phyloP scores from a whole-genome alignment of 2,113 vertebrate genomes.

The Nibea coibor region DNA sequence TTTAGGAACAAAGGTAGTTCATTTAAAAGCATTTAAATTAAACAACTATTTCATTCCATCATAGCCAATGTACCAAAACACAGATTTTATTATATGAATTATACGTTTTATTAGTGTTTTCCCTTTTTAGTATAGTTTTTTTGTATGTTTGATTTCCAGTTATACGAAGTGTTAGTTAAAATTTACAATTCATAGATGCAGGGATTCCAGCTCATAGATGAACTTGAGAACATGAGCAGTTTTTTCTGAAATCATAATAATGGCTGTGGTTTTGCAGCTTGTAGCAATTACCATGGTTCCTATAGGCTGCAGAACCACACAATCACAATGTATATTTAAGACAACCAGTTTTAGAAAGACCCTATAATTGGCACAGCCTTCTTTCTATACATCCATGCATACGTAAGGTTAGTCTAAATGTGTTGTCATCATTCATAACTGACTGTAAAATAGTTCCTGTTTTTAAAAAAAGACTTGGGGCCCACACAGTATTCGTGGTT shows the following conservation, averaged over 20 bases:
- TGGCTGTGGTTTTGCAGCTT: too few species aligned
- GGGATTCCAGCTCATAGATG: neutral
- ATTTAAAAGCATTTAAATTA: too few species aligned
- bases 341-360: neutral
- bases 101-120: too few species aligned
- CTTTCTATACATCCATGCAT: neutral
- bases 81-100: too few species aligned
- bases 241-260: neutral
- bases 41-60: too few species aligned
- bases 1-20: too few species aligned
- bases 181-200: neutral
- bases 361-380: neutral
- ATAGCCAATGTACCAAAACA: too few species aligned
- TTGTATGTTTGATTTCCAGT: neutral
- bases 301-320: neutral
- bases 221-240: neutral
- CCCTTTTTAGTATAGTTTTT: too few species aligned
- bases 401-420: too few species aligned
- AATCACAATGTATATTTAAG: neutral
- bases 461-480: neutral
- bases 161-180: neutral
- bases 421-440: neutral
- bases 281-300: neutral
- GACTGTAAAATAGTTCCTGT: neutral
- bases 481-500: constrained; percentile 26